Conservation (phyloP, 2,797 vertebrate species). For the Onychomys arenicola region DNA sequence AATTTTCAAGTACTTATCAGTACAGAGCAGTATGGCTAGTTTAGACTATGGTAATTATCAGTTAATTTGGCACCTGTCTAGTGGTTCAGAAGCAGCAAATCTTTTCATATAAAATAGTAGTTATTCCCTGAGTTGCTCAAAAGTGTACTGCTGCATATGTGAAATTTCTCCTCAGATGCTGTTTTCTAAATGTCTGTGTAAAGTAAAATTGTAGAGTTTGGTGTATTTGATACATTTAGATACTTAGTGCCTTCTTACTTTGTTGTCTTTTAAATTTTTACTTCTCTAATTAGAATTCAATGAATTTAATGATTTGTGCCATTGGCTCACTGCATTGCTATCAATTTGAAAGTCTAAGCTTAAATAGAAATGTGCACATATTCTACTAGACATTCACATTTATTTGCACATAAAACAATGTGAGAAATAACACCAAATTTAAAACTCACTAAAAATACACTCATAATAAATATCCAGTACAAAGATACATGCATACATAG, state of each 20-base stretch:
- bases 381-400: not conserved
- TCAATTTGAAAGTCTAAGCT: not conserved
- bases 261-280: slow-evolving; percentile 13
- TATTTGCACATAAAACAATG: not conserved
- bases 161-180: slow-evolving; percentile 82
- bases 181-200: slow-evolving; percentile 53
- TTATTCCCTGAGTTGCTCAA: slow-evolving; percentile 71
- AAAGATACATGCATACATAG: not conserved
- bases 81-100: slow-evolving; percentile 60
- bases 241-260: slow-evolving; percentile 6
- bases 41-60: slow-evolving; percentile 69
- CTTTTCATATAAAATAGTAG: slow-evolving; percentile 73
- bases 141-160: slow-evolving; percentile 56
- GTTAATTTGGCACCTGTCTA: slow-evolving; percentile 76
- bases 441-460: not conserved
- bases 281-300: not conserved
- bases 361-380: not conserved
- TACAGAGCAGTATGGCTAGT: slow-evolving; percentile 70
- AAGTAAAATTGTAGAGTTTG: slow-evolving; percentile 48
- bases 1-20: slow-evolving; percentile 70
- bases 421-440: not conserved
- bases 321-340: not conserved
- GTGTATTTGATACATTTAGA: slow-evolving; percentile 42
- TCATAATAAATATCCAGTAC: not conserved
- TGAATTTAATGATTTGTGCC: not conserved